phyloP scores from a whole-genome alignment of 2,797 vertebrate species.

The Zalophus californianus region DNA sequence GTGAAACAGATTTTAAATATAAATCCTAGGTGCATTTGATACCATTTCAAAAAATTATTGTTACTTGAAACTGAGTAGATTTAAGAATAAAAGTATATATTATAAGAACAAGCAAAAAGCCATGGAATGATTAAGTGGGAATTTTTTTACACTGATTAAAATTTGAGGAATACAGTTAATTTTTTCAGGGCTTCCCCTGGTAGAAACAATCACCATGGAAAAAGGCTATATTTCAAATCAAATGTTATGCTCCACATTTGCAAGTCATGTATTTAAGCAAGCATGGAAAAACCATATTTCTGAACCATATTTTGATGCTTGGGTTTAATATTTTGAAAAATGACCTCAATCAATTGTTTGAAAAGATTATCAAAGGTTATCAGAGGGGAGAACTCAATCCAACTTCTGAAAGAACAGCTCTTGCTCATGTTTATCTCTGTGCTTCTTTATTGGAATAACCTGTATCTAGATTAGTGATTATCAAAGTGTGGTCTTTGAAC shows the following conservation, averaged over 20 bases:
- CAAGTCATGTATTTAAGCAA: constrained; percentile 15
- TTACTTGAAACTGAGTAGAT: neutral
- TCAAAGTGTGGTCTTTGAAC: neutral
- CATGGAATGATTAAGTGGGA: neutral
- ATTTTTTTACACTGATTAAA: neutral
- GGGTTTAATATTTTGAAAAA: constrained; percentile 45
- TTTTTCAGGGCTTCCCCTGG: constrained; percentile 2
- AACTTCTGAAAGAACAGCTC: constrained; percentile 30
- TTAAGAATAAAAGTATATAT: neutral
- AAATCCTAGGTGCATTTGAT: neutral
- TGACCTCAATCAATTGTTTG: neutral
- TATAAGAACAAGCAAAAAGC: neutral
- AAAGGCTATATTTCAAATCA: constrained; percentile 35
- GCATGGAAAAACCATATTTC: neutral
- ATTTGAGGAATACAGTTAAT: neutral
- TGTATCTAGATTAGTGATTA: neutral
- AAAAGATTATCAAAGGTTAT: constrained; percentile 14
- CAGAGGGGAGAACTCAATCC: neutral
- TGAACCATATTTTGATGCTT: constrained; percentile 13
- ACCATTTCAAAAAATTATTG: neutral
- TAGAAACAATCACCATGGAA: neutral
- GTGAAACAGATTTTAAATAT: constrained; percentile 35
- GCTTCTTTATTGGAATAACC: neutral
- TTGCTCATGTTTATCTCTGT: neutral
- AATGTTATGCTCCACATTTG: neutral